Evolutionary conservation across 2,113 vertebrate genomes (phyloP), one percentile per base, ranked within the genome.

Genomic region (Neopipo cinnamomea): DNA sequence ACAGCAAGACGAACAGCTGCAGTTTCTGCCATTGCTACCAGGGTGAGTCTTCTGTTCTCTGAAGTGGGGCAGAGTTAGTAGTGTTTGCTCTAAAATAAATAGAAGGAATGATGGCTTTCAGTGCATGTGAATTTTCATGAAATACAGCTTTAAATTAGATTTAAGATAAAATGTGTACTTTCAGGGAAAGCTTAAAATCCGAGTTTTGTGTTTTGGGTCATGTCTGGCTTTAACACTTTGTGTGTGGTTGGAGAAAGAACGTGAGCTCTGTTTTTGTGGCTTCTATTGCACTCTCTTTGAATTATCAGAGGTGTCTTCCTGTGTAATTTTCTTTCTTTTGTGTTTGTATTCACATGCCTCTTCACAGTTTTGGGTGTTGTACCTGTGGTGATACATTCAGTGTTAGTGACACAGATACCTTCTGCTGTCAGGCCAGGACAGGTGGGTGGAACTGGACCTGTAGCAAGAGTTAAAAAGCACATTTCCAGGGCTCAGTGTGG

Each of bases 11-110:
- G 99, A 89, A 99, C 99, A 6, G 99, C 99, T 47, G 99, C 98
- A 0, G 98, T 98, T 49, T 99, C 99, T 47, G 99, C 98, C 46
- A 99, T 99, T 25, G 99, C 99, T 68, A 99, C 99, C n/a, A 99
- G 99, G 98, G 99, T 99, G 96, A 86, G 94, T 75, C 31, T 14
- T 16, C 21, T 47, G n/a, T 22, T 76, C 55, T 37, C 17, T 44
- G 24, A 11, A 46, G 1, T 3, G 8, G 39, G 56, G 28, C 21
- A 33, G 16, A 59, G 42, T n/a, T n/a, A n/a, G n/a, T n/a, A n/a
- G n/a, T n/a, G n/a, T 42, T 62, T 15, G 9, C 5, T 56, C 12
- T 7, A 42, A 41, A 75, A 52, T 33, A 73, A 27, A 14, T 37
- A 14, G 19, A 31, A 27, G 12, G 18, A 53, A 35, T 25, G 2